Evolutionary conservation across 2,113 vertebrate genomes (phyloP).

Genomic region (Pycnonotus jocosus): DNA sequence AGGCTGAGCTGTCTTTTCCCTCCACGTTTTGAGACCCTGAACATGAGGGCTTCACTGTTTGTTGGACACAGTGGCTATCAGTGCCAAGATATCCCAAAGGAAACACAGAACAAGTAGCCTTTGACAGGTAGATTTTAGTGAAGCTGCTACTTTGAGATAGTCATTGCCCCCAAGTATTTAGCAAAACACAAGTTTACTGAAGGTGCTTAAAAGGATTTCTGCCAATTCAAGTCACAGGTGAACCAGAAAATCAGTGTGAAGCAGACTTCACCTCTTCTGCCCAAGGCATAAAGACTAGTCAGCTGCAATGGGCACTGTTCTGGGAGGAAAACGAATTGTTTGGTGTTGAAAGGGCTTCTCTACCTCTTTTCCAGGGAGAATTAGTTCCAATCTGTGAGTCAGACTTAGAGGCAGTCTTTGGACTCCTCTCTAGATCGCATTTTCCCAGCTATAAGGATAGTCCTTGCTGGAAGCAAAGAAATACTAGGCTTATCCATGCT

Average conservation of each 20-base stretch:
- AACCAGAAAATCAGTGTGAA: neutral
- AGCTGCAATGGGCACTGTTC: neutral
- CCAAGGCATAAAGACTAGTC: neutral
- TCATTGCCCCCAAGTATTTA: neutral
- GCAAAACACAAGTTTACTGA: neutral
- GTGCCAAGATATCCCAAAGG: neutral
- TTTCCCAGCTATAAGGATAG: neutral
- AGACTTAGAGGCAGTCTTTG: neutral
- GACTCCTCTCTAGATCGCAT: neutral
- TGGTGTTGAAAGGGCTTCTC: neutral
- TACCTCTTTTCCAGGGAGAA: neutral
- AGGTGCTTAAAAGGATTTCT: neutral
- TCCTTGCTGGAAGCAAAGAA: neutral
- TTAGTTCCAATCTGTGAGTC: neutral
- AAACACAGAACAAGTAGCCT: neutral
- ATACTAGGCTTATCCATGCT: neutral
- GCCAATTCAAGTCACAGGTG: neutral
- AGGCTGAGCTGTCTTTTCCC: neutral
- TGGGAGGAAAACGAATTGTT: neutral
- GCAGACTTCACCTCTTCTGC: neutral
- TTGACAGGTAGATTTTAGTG: neutral
- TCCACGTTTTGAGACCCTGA: neutral
- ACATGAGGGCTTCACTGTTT: fast-evolving
- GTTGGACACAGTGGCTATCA: neutral
- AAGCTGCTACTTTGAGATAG: neutral